Evolutionary conservation across 2,888 invertebrate genomes (phyloP).

Genomic region (Tachina fera): DNA sequence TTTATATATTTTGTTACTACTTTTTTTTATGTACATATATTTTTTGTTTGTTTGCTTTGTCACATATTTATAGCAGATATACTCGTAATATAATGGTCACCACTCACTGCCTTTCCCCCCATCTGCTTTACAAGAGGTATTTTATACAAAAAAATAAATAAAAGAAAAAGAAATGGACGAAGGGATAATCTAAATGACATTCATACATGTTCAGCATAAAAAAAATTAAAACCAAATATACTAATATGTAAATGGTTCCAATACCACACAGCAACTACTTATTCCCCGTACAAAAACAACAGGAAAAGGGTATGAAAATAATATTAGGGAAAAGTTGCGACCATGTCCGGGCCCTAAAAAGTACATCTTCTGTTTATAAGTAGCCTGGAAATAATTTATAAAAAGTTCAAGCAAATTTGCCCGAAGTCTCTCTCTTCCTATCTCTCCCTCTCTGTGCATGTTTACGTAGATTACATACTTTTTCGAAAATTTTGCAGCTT

Average conservation of each 20-base stretch:
- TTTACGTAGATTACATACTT: too few relatives aligned
- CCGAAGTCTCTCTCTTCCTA: too few relatives aligned
- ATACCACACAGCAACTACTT: constrained; percentile 58
- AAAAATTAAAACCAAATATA: constrained; percentile 62
- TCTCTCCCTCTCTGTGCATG: too few relatives aligned
- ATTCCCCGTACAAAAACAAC: constrained; percentile 14
- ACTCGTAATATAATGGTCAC: constrained; percentile 44
- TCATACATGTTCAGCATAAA: constrained; percentile 55
- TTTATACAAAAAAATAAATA: constrained; percentile 24
- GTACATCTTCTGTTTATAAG: not conserved
- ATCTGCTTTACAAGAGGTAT: not conserved
- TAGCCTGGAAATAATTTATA: too few relatives aligned
- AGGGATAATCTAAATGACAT: constrained; percentile 69
- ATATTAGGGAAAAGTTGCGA: not conserved
- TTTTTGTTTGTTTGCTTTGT: constrained; percentile 48
- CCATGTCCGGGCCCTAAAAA: not conserved
- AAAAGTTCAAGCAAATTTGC: too few relatives aligned
- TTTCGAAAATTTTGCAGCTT: too few relatives aligned
- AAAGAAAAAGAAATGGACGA: constrained; percentile 33
- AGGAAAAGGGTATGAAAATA: constrained; percentile 22
- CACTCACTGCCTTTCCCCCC: constrained; percentile 20
- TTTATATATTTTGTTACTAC: constrained; percentile 55
- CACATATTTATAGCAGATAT: constrained; percentile 63
- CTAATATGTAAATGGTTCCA: constrained; percentile 70
- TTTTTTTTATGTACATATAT: not conserved